Evolutionary conservation across 2,888 invertebrate genomes (phyloP).

Genomic region (Acrobasis suavella): DNA sequence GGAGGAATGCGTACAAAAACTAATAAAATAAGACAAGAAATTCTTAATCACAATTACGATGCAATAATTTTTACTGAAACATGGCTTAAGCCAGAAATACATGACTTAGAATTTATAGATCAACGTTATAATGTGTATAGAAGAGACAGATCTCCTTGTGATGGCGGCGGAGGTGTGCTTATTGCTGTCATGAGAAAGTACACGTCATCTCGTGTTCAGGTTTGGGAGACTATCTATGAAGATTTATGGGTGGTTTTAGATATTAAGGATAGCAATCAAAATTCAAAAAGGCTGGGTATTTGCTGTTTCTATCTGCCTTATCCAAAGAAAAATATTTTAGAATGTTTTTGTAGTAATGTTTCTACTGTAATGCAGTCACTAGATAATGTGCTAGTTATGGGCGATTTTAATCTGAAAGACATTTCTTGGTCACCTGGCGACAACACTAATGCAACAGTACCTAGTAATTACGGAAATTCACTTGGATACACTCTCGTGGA

Average conservation of each 20-base stretch:
- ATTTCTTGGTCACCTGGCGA: not conserved
- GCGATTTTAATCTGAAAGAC: not conserved
- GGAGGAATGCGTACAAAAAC: no score
- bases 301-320: constrained; percentile 3
- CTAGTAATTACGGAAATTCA: constrained; percentile 4
- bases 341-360: constrained; percentile 9
- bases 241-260: not conserved
- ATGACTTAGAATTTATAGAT: not conserved
- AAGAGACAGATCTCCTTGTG: not conserved
- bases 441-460: not conserved
- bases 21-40: no score
- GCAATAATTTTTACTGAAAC: not conserved
- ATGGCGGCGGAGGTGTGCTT: not conserved
- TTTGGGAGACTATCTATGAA: not conserved
- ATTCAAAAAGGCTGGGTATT: not conserved
- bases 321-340: constrained; percentile 1
- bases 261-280: constrained; percentile 4
- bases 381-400: not conserved
- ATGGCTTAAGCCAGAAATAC: not conserved
- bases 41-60: not conserved
- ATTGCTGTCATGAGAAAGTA: not conserved
- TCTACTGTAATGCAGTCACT: not conserved
- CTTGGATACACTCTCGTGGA: not conserved
- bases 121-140: not conserved
- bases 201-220: not conserved